phyloP scores from a whole-genome alignment of 2,888 invertebrate species.

The Watsonalla binaria region DNA sequence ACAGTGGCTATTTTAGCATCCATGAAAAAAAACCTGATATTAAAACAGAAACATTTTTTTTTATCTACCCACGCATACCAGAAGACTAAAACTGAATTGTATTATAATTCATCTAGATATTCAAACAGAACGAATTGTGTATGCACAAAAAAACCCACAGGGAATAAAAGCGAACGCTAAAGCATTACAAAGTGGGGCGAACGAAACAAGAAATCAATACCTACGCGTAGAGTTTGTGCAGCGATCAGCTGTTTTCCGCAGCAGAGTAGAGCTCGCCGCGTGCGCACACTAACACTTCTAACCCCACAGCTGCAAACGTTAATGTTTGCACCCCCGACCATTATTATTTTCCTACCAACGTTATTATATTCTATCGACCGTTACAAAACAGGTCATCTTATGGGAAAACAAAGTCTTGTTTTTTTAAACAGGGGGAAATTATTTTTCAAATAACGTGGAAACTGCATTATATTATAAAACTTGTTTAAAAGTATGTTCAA shows the following conservation, averaged over 20 bases:
- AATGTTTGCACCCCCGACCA: neutral
- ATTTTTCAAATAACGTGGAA: neutral
- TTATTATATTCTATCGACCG: neutral
- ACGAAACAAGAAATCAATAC: neutral
- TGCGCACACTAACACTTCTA: conserved; percentile 5
- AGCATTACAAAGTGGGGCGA: neutral
- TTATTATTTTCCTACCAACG: neutral
- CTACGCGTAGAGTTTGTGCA: neutral
- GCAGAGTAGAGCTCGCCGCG: conserved; percentile 7
- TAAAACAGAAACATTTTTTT: too few species aligned
- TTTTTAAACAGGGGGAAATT: neutral
- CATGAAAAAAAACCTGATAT: too few species aligned
- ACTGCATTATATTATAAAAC: neutral
- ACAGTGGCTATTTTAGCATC: too few species aligned
- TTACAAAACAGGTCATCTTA: neutral
- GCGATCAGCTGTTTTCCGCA: conserved; percentile 5
- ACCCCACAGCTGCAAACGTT: neutral
- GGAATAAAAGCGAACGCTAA: neutral
- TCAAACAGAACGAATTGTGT: neutral
- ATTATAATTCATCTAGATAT: neutral
- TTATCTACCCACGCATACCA: too few species aligned
- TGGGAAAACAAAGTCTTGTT: neutral
- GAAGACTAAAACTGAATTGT: too few species aligned
- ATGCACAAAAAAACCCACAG: neutral
- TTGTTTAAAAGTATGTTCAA: too few species aligned